Base-by-base conservation (phyloP, 2,113 vertebrate species). In the Boulengeromyrus knoepffleri region DNA sequence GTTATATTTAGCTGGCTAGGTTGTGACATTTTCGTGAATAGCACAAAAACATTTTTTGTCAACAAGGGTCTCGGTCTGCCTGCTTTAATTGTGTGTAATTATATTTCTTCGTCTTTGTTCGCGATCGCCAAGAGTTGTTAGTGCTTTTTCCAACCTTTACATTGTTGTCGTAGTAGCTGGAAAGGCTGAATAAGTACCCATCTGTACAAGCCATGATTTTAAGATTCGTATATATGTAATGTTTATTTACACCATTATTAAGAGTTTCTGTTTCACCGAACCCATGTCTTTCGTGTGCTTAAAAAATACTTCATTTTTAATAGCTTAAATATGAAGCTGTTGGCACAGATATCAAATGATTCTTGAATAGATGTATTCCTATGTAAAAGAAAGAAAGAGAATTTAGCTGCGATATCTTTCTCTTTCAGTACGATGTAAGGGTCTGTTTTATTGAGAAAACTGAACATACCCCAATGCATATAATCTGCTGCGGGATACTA, bases 11-110 rank as follows among this genome's bases (percentile, higher is more conserved):
- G 93, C 92, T 89, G 92, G 92, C 85, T 92, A 92, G 92, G 90
- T 92, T 94, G 92, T 93, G 93, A 94, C 94, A 95, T 95, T 94
- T 92, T 93, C 88, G 90, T 42, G 84, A 94, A 94, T 94, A 92
- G 90, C 91, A 90, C 91, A 50, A 92, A 94, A 91, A 90, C 19
- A 94, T 92, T 93, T 70, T 87, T 56, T 46, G 21, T 83, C 86
- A 88, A 88, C 90, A 21, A 83, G 70, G 90, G 53, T 87, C 70
- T 92, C 77, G 17, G 50, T 66, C 24, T 88, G 27, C 50, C 24
- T 46, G 46, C 74, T 84, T 27, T 85, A 36, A 31, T 47, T 52
- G 47, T 87, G n/a, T 39, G 6, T 87, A 42, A 12, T 87, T 50
- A 74, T 45, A 53, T 66, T 89, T 85, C 39, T 49, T 6, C 13